These are phyloP conservation scores for Drosophila orosa DNA, from an alignment of 1,140 invertebrate species.

Conservation along the genomic window DNA sequence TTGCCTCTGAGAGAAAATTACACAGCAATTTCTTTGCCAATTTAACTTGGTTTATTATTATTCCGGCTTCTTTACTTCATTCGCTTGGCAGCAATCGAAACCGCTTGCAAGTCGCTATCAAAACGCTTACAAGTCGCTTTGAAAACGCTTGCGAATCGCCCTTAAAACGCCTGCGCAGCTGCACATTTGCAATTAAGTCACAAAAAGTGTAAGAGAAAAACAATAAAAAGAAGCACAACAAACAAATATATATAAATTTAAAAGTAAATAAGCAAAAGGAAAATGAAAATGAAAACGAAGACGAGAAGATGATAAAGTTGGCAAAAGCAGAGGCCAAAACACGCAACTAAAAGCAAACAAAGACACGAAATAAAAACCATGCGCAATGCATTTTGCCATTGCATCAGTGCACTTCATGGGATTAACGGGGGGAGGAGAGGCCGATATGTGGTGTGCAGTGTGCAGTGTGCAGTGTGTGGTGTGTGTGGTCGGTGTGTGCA, in stretches of 20 bases:
- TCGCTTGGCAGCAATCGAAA: background rate
- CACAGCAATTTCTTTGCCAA: slow-evolving; percentile 24
- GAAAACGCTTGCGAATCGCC: slow-evolving; percentile 13
- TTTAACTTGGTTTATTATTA: slow-evolving; percentile 8
- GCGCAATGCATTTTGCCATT: slow-evolving; percentile 72
- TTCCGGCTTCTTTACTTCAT: slow-evolving; percentile 10
- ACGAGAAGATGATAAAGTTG: slow-evolving; percentile 19
- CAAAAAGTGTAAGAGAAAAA: slow-evolving; percentile 17
- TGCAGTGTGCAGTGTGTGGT: slow-evolving; percentile 2
- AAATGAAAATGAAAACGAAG: slow-evolving; percentile 19
- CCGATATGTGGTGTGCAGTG: background rate
- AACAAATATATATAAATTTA: background rate
- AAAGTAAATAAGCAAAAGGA: background rate
- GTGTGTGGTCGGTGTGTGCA: background rate
- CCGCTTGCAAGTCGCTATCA: background rate
- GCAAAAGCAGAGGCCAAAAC: slow-evolving; percentile 43
- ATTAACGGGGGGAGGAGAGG: background rate
- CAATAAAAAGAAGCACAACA: background rate
- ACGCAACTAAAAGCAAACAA: slow-evolving; percentile 57
- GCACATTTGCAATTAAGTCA: slow-evolving; percentile 22
- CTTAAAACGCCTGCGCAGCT: slow-evolving; percentile 57
- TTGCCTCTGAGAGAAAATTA: slow-evolving; percentile 11
- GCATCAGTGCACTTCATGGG: slow-evolving; percentile 58
- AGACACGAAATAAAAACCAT: slow-evolving; percentile 43
- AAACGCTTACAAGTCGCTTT: slow-evolving; percentile 13